Base-by-base conservation (phyloP, 1,140 invertebrate species). In the Drosophila truncata region DNA sequence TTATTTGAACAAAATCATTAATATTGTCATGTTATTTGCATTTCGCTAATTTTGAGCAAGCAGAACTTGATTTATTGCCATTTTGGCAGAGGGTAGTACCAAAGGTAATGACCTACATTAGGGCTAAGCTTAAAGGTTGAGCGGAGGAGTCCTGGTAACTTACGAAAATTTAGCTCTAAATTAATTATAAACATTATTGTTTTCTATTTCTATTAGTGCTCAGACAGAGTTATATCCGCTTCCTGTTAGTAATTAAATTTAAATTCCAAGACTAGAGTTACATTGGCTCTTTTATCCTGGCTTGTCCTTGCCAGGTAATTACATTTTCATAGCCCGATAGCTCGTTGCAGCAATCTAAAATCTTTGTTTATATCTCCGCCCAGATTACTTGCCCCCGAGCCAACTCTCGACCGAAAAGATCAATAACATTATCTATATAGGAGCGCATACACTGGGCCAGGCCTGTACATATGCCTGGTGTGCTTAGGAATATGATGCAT, bases 21-120 rank as follows among this genome's bases (percentile, higher is more conserved):
- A 80, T 69, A 82, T 77, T 72, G 86, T 90, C 86, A 91, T 90
- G 71, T 85, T 90, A 82, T 90, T 90, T 90, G 75, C 81, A 76
- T 85, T 82, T 79, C 54, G 63, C 78, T 90, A 90, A 90, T 85
- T 84, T 85, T 75, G 49, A 78, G 63, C 69, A 81, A 71, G 69
- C 50, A 66, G 54, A 87, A 71, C 74, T 77, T 91, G 85, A 91
- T 85, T 90, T 90, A 90, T 90, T 71, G 61, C 62, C 33, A 60
- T 46, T 50, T 35, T 11, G 27, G 11, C 14, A n/a, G 31, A 14
- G 16, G 23, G 23, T 37, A 16, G 27, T 29, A 57, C 50, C 37
- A 49, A 74, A 49, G 39, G 42, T 69, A 73, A 79, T 81, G 69
- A 50, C 39, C 47, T 42, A 50, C 31, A 75, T 78, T 78, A 8